Evolutionary conservation across 1,140 invertebrate genomes (phyloP), one percentile per base, ranked within the genome.

Genomic region (Lepidostoma basale): DNA sequence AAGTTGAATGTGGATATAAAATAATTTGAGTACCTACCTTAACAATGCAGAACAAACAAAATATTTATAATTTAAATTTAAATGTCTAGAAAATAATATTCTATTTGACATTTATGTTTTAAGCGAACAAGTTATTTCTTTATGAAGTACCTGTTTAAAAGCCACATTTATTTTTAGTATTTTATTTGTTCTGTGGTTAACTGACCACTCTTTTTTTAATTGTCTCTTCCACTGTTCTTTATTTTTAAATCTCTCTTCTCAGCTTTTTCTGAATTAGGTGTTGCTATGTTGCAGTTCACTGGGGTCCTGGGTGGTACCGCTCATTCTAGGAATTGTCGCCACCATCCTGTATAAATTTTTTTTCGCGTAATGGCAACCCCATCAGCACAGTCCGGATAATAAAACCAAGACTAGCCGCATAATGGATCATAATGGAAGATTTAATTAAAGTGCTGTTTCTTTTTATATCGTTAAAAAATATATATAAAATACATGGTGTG

Each of bases 271-370:
- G 54, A 59, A 40, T 72, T 67, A 56, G 47, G 66, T 72, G 66
- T 72, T 72, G 70, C 66, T 68, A 63, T 72, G 70, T 73, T 73
- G 42, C 70, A 73, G 70, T 63, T 73, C 70, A 25, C 56, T 73
- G 28, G 67, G 67, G 18, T 63, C 70, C 23, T 73, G 70, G 70
- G 63, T 67, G 47, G 28, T 73, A 49, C 70, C 70, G 8, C 63
- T 73, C 25, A 63, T 69, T 25, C 67, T 73, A 66, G 70, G 70
- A 36, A 63, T 73, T 49, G 30, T 69, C 45, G 70, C 70, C 30
- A 69, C 70, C 56, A 66, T 73, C 30, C 3, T 73, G 20, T 73
- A 73, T 64, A 69, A 67, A 63, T 62, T 67, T 39, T 40, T 73
- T 23, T 73, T 73, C 47, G 66, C 62, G 56, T 72, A 72, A 66